Conservation (phyloP, 2,888 invertebrate genomes). For the Microctonus hyperodae region DNA sequence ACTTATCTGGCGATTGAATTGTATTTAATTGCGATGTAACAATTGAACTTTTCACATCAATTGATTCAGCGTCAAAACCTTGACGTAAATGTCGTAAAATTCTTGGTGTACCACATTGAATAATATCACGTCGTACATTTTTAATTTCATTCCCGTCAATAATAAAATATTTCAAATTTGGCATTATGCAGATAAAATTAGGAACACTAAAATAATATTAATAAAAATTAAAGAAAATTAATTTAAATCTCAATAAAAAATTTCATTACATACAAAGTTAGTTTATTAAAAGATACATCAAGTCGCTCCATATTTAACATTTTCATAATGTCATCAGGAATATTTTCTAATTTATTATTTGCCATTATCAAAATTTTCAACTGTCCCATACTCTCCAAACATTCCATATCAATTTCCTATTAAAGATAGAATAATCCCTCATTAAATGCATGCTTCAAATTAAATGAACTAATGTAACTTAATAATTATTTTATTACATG, state of each 20-base stretch:
- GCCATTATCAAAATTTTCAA: conserved; percentile 79
- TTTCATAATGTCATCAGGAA: conserved; percentile 82
- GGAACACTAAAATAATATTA: conserved; percentile 67
- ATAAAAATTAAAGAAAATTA: neutral
- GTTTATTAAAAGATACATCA: conserved; percentile 84
- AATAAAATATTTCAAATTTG: conserved; percentile 81
- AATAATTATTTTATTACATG: conserved; percentile 13
- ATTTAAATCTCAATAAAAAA: neutral
- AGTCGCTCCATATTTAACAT: conserved; percentile 80
- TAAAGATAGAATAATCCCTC: conserved; percentile 54
- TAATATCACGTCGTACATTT: conserved; percentile 81
- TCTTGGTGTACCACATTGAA: conserved; percentile 83
- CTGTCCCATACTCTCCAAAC: conserved; percentile 76
- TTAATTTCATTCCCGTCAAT: conserved; percentile 88
- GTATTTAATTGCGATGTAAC: conserved; percentile 48
- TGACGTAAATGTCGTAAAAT: conserved; percentile 81
- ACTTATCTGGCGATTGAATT: conserved; percentile 67
- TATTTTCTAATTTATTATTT: conserved; percentile 78
- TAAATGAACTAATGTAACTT: no score
- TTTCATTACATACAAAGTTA: conserved; percentile 62
- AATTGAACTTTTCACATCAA: conserved; percentile 58
- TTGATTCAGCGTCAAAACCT: conserved; percentile 65
- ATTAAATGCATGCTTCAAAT: no score
- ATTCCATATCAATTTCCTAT: conserved; percentile 74
- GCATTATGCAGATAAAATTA: conserved; percentile 72